Conservation (phyloP, 2,113 vertebrate genomes). For the Zosterops hypoxanthus region DNA sequence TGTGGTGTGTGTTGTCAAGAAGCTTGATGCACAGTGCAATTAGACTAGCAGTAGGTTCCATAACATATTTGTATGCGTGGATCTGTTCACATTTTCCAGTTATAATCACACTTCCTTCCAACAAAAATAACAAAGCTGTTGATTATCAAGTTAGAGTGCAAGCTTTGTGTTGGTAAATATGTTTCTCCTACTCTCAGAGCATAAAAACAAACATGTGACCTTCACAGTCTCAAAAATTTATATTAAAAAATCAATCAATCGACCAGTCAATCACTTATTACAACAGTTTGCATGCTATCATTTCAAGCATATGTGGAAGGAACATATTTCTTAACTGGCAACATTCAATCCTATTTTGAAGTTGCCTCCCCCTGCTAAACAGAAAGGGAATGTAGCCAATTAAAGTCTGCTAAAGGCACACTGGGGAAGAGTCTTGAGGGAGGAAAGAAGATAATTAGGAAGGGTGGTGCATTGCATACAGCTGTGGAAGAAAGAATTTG, state of each 20-base stretch:
- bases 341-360: background rate
- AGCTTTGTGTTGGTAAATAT: conserved; percentile 32
- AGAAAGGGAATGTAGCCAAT: background rate
- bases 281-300: background rate
- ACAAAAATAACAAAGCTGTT: conserved; percentile 38
- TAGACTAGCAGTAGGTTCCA: background rate
- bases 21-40: background rate
- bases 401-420: background rate
- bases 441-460: background rate
- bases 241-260: conserved; percentile 1
- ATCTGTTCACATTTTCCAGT: conserved; percentile 21
- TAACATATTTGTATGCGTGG: background rate
- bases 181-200: background rate
- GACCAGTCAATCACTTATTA: conserved; percentile 1
- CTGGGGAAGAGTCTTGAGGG: background rate
- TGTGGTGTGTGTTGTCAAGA: background rate
- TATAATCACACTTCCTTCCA: background rate
- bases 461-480: background rate
- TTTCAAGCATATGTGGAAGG: background rate
- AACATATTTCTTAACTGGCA: conserved; percentile 22
- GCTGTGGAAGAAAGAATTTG: background rate
- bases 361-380: background rate
- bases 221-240: background rate
- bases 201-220: conserved; percentile 23
- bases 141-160: conserved; percentile 14